Percentiles rank a stretch among this genome's conserved stretches.
Evolutionary conservation across 2,113 vertebrate species (phyloP).

Genomic region (Rostratula benghalensis): DNA sequence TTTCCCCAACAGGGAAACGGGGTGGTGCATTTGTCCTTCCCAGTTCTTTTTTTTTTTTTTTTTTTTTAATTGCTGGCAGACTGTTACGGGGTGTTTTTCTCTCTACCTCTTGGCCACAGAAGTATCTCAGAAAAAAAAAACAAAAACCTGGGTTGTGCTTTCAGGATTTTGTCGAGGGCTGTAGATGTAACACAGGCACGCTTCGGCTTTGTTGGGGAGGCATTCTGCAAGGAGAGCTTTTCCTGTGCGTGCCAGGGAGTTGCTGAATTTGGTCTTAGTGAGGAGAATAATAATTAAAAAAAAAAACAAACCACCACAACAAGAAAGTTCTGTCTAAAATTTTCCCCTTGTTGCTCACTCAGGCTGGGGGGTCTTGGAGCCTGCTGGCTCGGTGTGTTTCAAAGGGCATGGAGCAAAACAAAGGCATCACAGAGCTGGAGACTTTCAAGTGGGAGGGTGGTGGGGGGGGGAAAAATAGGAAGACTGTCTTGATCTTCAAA

Average conservation of each 20-base stretch:
- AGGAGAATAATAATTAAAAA: not conserved
- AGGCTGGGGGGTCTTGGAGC: not conserved
- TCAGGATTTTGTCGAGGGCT: not conserved
- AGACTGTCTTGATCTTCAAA: not conserved
- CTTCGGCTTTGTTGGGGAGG: not conserved
- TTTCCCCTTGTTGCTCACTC: not conserved
- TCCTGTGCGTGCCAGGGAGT: not conserved
- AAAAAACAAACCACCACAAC: no score
- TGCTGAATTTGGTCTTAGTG: not conserved
- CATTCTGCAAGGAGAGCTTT: not conserved
- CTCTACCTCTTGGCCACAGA: not conserved
- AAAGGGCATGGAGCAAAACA: not conserved
- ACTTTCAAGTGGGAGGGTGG: not conserved
- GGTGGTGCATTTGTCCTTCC: not conserved
- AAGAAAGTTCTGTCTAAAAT: not conserved
- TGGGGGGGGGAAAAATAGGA: not conserved
- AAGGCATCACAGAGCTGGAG: not conserved
- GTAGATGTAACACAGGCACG: not conserved
- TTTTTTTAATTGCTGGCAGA: not conserved
- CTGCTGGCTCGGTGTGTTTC: not conserved
- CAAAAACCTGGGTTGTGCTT: not conserved
- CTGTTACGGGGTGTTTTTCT: not conserved
- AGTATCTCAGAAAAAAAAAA: not conserved
- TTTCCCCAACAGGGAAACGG: not conserved
- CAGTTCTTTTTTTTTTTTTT: not conserved